Percentiles rank a stretch among this genome's conserved stretches.
Conservation (phyloP, 2,888 invertebrate species). For the Mactromeris polynyma region DNA sequence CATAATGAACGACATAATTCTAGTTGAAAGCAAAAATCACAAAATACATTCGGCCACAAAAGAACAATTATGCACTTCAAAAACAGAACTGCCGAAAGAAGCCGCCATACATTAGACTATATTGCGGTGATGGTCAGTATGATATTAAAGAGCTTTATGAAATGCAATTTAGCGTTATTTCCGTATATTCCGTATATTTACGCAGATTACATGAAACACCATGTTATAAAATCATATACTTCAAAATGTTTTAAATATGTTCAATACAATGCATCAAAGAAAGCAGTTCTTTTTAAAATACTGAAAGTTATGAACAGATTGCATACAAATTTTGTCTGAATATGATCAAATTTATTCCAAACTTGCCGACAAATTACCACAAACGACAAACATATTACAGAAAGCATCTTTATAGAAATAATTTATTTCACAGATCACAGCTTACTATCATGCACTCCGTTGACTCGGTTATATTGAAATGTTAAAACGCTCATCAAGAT, state of each 20-base stretch:
- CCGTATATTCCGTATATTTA: too few relatives aligned
- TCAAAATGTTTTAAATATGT: not conserved
- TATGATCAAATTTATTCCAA: not conserved
- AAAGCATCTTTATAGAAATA: conserved; percentile 19
- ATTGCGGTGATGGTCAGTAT: too few relatives aligned
- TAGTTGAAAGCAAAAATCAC: too few relatives aligned
- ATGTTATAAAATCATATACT: too few relatives aligned
- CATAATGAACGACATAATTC: too few relatives aligned
- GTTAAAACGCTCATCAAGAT: conserved; percentile 52
- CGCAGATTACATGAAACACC: too few relatives aligned
- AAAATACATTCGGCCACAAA: too few relatives aligned
- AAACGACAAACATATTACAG: conserved; percentile 27
- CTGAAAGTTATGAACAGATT: not conserved
- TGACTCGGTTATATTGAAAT: conserved; percentile 44
- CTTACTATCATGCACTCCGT: conserved; percentile 52
- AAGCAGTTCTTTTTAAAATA: not conserved
- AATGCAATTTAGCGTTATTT: too few relatives aligned
- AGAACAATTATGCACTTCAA: too few relatives aligned
- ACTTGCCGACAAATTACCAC: conserved; percentile 24
- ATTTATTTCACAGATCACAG: conserved; percentile 33
- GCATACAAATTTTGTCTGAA: conserved; percentile 10
- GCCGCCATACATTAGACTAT: too few relatives aligned
- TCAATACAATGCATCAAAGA: not conserved
- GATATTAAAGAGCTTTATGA: too few relatives aligned
- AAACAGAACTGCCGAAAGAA: too few relatives aligned